phyloP scores from a whole-genome alignment of 1,140 invertebrate genomes.

The Nephila pilipes region DNA sequence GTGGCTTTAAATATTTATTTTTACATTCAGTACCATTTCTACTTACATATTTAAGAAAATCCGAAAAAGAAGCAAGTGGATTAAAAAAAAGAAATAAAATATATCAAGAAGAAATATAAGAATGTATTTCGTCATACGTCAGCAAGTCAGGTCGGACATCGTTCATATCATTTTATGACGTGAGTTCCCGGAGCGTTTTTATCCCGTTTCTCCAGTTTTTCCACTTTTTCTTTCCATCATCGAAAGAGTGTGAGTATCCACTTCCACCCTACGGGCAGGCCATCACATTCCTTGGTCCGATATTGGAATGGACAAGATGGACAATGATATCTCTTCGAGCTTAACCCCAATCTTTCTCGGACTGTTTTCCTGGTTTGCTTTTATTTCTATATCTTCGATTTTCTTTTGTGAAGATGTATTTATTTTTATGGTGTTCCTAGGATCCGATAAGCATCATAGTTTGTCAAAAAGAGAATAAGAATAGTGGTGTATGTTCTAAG shows the following conservation, averaged over 20 bases:
- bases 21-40: too few relatives aligned
- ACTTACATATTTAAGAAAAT: too few relatives aligned
- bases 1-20: too few relatives aligned
- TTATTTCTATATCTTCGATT: slow-evolving; percentile 21
- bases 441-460: slow-evolving; percentile 1
- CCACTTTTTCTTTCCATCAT: neutral
- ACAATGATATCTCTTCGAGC: slow-evolving; percentile 64
- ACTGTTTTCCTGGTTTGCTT: neutral
- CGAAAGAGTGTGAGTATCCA: slow-evolving; percentile 50
- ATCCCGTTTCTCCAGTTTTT: neutral
- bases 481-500: neutral
- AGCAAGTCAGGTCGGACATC: slow-evolving; percentile 44
- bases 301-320: slow-evolving; percentile 65
- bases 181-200: slow-evolving; percentile 8
- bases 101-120: neutral
- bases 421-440: slow-evolving; percentile 15
- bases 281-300: slow-evolving; percentile 50
- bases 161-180: slow-evolving; percentile 61
- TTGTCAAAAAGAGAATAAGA: neutral
- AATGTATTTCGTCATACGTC: slow-evolving; percentile 33
- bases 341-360: slow-evolving; percentile 56
- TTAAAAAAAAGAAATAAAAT: neutral
- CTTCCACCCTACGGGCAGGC: slow-evolving; percentile 30
- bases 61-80: too few relatives aligned
- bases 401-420: neutral